These are phyloP conservation scores for Pocillopora verrucosa DNA, from an alignment of 64 coral and sea anemone genomes.

Conservation along the genomic window DNA sequence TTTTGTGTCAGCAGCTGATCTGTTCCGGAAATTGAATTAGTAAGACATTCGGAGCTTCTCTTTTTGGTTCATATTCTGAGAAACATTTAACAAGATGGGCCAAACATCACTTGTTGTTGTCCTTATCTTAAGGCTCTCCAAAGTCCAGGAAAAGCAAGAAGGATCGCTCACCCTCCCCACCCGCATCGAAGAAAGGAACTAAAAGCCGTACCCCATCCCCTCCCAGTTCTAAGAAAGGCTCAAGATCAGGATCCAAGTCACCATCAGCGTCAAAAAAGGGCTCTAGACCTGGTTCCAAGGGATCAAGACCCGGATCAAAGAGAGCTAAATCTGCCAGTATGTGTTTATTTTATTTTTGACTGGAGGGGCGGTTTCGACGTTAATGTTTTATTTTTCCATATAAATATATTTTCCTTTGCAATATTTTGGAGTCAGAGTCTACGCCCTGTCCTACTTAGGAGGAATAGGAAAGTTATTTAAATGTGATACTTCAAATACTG, in stretches of 20 bases:
- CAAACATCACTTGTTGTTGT: not conserved
- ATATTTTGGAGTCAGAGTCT: no score
- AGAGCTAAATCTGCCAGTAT: conserved; percentile 87
- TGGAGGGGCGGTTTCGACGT: not conserved
- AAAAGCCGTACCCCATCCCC: conserved; percentile 84
- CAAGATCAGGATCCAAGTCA: conserved; percentile 78
- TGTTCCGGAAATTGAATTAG: no score
- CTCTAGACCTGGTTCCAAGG: conserved; percentile 75
- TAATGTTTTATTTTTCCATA: no score
- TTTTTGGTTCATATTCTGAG: no score
- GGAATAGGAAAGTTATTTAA: no score
- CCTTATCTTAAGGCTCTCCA: conserved; percentile 46
- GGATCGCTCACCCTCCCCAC: conserved; percentile 77
- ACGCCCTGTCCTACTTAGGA: no score
- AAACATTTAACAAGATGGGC: not conserved
- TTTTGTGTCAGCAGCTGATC: no score
- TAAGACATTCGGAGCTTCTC: no score
- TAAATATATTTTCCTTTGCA: no score
- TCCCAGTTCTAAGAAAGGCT: conserved; percentile 64
- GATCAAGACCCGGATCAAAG: conserved; percentile 84
- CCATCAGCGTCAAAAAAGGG: conserved; percentile 88
- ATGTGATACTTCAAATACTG: no score
- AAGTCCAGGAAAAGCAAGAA: conserved; percentile 80
- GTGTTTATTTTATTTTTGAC: conserved; percentile 1
- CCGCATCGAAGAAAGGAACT: conserved; percentile 68